Percentiles rank a stretch among this genome's conserved stretches.
Evolutionary conservation across 1,140 invertebrate genomes (phyloP).

Genomic region (Pachypeltis micranthus): DNA sequence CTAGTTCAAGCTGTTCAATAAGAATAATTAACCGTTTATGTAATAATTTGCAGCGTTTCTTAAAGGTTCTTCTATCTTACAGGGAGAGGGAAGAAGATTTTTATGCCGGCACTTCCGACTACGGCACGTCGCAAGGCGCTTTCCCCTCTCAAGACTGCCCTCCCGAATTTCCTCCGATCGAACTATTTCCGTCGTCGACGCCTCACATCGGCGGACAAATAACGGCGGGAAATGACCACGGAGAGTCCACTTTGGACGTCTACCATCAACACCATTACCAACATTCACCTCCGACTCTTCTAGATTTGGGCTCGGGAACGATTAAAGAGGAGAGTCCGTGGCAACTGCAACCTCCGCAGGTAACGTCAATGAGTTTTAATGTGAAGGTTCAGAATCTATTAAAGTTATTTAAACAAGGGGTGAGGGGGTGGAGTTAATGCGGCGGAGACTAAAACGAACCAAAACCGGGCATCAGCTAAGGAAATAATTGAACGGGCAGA

Average conservation of each 20-base stretch:
- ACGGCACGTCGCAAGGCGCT: not conserved
- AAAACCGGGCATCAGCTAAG: no score
- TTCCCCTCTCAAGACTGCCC: conserved; percentile 5
- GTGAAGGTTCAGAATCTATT: no score
- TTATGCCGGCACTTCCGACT: not conserved
- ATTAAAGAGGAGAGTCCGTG: conserved; percentile 4
- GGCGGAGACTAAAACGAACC: no score
- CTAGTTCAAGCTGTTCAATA: no score
- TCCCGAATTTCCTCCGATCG: conserved; percentile 29
- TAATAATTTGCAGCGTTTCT: not conserved
- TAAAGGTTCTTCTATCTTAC: no score
- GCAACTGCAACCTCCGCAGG: not conserved
- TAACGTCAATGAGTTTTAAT: no score
- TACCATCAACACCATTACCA: not conserved
- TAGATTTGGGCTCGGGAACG: conserved; percentile 54
- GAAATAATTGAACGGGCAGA: no score
- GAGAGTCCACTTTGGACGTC: conserved; percentile 6
- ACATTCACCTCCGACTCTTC: conserved; percentile 51
- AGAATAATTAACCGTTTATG: not conserved
- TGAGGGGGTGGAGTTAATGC: no score
- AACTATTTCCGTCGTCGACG: conserved; percentile 60
- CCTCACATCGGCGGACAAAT: conserved; percentile 31
- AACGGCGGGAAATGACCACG: no score
- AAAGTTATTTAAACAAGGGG: no score
- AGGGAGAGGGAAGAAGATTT: conserved; percentile 1